phyloP scores from a whole-genome alignment of 2,888 invertebrate genomes.

The Meiosimyza platycephala region DNA sequence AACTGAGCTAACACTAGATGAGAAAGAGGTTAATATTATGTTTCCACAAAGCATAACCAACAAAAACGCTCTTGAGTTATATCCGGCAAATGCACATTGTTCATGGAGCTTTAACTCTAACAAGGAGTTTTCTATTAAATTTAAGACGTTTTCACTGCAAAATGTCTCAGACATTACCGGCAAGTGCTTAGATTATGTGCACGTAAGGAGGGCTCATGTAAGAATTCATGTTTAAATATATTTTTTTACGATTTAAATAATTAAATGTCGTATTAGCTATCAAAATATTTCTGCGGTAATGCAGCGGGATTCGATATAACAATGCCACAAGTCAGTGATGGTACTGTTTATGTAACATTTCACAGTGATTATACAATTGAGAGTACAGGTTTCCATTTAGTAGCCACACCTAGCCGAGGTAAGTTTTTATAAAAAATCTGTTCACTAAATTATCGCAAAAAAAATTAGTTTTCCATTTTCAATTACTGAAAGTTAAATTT shows the following conservation, averaged over 20 bases:
- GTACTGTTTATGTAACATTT: slow-evolving; percentile 49
- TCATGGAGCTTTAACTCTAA: slow-evolving; percentile 69
- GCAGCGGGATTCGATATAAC: slow-evolving; percentile 40
- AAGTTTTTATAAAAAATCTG: slow-evolving; percentile 46
- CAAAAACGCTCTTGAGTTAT: slow-evolving; percentile 52
- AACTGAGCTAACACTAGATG: slow-evolving; percentile 62
- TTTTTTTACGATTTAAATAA: no score
- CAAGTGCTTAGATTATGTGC: slow-evolving; percentile 59
- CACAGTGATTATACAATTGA: slow-evolving; percentile 51
- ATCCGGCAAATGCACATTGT: slow-evolving; percentile 71
- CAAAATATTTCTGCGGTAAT: slow-evolving; percentile 46
- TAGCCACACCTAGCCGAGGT: slow-evolving; percentile 70
- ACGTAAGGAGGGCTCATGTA: slow-evolving; percentile 46
- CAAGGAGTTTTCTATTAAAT: slow-evolving; percentile 65
- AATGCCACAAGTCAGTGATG: background rate
- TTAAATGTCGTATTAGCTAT: background rate
- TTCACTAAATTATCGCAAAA: no score
- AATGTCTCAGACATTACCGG: slow-evolving; percentile 58
- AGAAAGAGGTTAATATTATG: slow-evolving; percentile 53
- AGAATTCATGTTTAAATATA: slow-evolving; percentile 19
- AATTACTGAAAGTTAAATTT: no score
- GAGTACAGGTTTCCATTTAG: slow-evolving; percentile 51
- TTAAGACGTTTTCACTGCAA: slow-evolving; percentile 71
- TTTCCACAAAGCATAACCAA: slow-evolving; percentile 31
- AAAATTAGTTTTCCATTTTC: no score